phyloP scores from a whole-genome alignment of 2,888 invertebrate genomes.

The Amphimallon solstitiale region DNA sequence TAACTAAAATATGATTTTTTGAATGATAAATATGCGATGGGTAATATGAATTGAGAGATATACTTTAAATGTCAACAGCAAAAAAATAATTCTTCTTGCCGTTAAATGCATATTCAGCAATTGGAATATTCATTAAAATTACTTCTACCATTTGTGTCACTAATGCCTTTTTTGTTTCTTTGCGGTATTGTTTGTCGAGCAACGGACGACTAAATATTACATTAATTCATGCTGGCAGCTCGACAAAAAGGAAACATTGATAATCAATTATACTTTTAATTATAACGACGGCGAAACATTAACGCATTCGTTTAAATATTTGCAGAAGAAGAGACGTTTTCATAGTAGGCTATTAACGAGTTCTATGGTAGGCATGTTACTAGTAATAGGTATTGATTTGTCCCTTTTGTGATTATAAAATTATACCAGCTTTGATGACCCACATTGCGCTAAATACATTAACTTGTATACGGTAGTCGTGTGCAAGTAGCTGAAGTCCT shows the following conservation, averaged over 20 bases:
- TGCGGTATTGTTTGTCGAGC: neutral
- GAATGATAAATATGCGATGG: too few species aligned
- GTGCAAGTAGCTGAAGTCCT: neutral
- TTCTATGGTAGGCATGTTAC: neutral
- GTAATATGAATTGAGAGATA: too few species aligned
- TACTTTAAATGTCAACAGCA: too few species aligned
- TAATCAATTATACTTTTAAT: conserved; percentile 28
- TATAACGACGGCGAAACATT: conserved; percentile 16
- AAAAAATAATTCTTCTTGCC: too few species aligned
- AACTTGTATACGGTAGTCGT: neutral
- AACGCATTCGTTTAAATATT: conserved; percentile 24
- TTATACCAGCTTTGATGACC: conserved; percentile 30
- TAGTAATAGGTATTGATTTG: conserved; percentile 22
- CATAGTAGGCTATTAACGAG: conserved; percentile 4
- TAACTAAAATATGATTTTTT: too few species aligned
- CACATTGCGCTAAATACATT: conserved; percentile 22
- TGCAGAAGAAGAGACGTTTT: conserved; percentile 4
- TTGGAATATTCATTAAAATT: conserved; percentile 10
- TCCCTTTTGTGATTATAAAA: conserved; percentile 31
- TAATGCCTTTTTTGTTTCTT: conserved; percentile 2
- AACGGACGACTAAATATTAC: neutral
- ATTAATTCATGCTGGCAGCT: neutral
- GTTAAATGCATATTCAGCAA: too few species aligned
- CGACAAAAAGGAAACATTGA: conserved; percentile 16
- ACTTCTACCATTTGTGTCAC: neutral